A percentile compares a stretch with the other conserved stretches of the same genome.
Conservation (phyloP, 2,888 invertebrate species). For the Tetheella fluctuosa region DNA sequence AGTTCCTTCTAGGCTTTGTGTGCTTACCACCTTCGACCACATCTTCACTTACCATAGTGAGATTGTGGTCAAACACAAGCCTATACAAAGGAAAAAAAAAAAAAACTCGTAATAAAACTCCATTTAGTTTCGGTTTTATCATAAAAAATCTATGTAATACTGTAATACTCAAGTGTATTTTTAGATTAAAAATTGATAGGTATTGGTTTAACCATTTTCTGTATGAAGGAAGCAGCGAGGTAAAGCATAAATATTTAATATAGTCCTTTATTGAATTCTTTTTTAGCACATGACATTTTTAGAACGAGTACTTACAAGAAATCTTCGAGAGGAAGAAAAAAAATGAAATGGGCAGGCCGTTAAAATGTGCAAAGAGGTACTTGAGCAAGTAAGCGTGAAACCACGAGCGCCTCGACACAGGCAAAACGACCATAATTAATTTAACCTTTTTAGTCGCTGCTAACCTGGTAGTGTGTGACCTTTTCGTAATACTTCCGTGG, state of each 20-base stretch:
- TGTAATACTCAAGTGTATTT: not conserved
- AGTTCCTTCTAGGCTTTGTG: too few species aligned
- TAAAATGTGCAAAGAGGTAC: slow-evolving; percentile 49
- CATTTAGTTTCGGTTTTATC: too few species aligned
- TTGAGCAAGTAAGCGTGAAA: slow-evolving; percentile 50
- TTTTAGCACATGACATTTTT: not conserved
- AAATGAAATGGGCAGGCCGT: slow-evolving; percentile 39
- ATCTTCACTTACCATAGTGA: too few species aligned
- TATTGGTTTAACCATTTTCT: too few species aligned
- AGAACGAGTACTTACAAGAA: slow-evolving; percentile 21
- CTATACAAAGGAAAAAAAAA: too few species aligned
- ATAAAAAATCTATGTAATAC: too few species aligned
- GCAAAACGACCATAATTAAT: slow-evolving; percentile 55
- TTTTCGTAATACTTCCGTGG: slow-evolving; percentile 3
- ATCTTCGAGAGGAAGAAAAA: slow-evolving; percentile 30
- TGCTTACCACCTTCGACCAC: too few species aligned
- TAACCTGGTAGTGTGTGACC: slow-evolving; percentile 26
- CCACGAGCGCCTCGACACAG: slow-evolving; percentile 43
- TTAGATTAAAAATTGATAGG: not conserved
- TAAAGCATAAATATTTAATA: too few species aligned
- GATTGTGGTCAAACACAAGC: too few species aligned
- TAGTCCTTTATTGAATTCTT: not conserved
- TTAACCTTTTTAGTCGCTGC: slow-evolving; percentile 58
- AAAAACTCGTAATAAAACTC: too few species aligned
- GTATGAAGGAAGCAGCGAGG: too few species aligned